A percentile compares a stretch with the other conserved stretches of the same genome.
Evolutionary conservation across 2,113 vertebrate genomes (phyloP).

Genomic region (Merops nubicus): DNA sequence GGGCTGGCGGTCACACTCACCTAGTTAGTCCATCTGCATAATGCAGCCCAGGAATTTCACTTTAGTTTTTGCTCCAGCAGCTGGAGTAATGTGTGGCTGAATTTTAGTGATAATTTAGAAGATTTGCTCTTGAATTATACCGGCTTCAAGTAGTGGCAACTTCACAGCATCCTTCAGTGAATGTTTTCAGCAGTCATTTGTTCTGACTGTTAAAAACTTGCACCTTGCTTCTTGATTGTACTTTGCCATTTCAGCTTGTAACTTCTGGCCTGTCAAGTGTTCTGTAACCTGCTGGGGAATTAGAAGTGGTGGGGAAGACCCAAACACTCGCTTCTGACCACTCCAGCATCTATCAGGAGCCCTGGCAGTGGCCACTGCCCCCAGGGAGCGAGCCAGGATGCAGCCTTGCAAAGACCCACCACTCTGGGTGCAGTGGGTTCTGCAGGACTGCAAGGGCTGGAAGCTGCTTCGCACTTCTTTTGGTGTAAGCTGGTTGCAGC

Average conservation of each 20-base stretch:
- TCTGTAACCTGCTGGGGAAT: neutral
- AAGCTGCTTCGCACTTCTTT: neutral
- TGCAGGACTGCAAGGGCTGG: neutral
- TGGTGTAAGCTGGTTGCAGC: too few species aligned
- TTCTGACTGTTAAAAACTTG: neutral
- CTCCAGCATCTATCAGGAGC: neutral
- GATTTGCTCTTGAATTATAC: neutral
- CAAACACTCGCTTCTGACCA: fast-evolving
- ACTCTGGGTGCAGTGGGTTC: fast-evolving
- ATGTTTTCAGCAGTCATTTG: neutral
- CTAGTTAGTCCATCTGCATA: neutral
- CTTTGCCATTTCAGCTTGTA: neutral
- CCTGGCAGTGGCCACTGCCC: neutral
- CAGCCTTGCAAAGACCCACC: neutral
- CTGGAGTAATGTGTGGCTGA: neutral
- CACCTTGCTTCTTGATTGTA: neutral
- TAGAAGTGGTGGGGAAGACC: neutral
- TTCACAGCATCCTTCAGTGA: neutral
- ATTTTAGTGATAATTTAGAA: neutral
- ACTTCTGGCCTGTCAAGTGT: neutral
- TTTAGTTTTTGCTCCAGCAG: neutral
- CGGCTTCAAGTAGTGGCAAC: neutral
- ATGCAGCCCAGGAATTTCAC: neutral
- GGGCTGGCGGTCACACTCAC: neutral
- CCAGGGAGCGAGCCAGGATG: fast-evolving